Evolutionary conservation across 1,140 invertebrate species (phyloP).

Genomic region (Macrostomum lignano): DNA sequence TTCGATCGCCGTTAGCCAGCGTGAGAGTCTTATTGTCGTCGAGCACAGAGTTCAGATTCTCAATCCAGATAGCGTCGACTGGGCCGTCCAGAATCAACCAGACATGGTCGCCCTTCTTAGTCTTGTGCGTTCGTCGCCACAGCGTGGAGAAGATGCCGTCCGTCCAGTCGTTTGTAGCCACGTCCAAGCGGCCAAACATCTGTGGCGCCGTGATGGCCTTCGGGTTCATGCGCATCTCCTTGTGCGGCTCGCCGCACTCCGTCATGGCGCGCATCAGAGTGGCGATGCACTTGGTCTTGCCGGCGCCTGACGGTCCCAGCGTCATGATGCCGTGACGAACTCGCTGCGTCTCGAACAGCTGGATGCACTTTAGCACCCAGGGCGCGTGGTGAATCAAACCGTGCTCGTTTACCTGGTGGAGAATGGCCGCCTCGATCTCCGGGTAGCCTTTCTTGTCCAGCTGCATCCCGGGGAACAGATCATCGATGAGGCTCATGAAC

Average conservation of each 20-base stretch:
- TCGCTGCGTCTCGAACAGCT: constrained; percentile 74
- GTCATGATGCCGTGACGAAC: constrained; percentile 88
- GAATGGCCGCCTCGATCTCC: constrained; percentile 32
- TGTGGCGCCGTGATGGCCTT: constrained; percentile 81
- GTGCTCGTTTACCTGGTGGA: constrained; percentile 17
- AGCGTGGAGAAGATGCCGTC: constrained; percentile 84
- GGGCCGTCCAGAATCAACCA: constrained; percentile 28
- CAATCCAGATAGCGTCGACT: constrained; percentile 30
- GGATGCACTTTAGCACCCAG: constrained; percentile 74
- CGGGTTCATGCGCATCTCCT: constrained; percentile 85
- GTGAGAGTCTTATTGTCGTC: constrained; percentile 41
- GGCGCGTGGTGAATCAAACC: constrained; percentile 61
- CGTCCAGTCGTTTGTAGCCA: constrained; percentile 88
- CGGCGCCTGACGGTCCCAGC: constrained; percentile 63
- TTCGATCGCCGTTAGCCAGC: constrained; percentile 67
- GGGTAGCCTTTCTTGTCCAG: constrained; percentile 72
- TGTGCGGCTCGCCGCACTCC: constrained; percentile 22
- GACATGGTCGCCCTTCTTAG: constrained; percentile 19
- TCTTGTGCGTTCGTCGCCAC: constrained; percentile 68
- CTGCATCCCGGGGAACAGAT: constrained; percentile 61
- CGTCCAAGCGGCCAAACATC: constrained; percentile 80
- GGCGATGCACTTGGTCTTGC: constrained; percentile 73
- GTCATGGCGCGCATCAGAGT: constrained; percentile 46
- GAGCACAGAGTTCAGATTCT: constrained; percentile 29
- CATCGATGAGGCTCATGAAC: constrained; percentile 72